These are phyloP conservation scores for Cecidostiba fungosa DNA, from an alignment of 2,888 invertebrate genomes.

Conservation along the genomic window DNA sequence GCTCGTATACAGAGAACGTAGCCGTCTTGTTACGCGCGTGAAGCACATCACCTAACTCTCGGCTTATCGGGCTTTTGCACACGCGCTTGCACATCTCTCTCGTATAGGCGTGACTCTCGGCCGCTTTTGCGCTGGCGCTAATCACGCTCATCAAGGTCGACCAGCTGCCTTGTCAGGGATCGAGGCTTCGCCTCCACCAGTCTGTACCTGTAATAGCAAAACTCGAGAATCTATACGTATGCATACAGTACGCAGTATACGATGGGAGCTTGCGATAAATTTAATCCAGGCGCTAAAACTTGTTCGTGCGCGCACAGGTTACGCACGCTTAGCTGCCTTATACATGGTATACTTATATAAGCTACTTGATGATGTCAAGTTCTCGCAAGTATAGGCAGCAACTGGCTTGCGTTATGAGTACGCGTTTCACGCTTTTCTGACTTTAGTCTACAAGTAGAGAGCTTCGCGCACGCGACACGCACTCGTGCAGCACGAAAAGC, in stretches of 20 bases:
- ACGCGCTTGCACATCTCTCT: not conserved
- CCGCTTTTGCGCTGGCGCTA: not conserved
- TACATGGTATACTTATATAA: not conserved
- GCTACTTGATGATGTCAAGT: not conserved
- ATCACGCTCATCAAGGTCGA: conserved; percentile 13
- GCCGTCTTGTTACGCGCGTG: not conserved
- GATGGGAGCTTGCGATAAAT: not conserved
- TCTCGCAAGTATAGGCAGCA: not conserved
- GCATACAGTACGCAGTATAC: not conserved
- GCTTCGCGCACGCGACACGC: not conserved
- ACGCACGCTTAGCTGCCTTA: not conserved
- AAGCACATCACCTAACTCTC: not conserved
- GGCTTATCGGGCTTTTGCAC: conserved; percentile 20
- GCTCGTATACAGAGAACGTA: not conserved
- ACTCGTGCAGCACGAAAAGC: not conserved
- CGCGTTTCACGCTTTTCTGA: conserved; percentile 12
- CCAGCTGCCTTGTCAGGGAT: not conserved
- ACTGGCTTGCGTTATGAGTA: not conserved
- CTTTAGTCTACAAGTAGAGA: not conserved
- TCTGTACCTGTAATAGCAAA: not conserved
- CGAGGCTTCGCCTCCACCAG: not conserved
- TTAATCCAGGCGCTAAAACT: conserved; percentile 16
- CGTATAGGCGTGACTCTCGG: too few relatives aligned
- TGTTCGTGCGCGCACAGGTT: not conserved
- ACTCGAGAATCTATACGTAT: not conserved